Evolutionary conservation across 2,888 invertebrate species (phyloP).

Genomic region (Caradrina kadenii): DNA sequence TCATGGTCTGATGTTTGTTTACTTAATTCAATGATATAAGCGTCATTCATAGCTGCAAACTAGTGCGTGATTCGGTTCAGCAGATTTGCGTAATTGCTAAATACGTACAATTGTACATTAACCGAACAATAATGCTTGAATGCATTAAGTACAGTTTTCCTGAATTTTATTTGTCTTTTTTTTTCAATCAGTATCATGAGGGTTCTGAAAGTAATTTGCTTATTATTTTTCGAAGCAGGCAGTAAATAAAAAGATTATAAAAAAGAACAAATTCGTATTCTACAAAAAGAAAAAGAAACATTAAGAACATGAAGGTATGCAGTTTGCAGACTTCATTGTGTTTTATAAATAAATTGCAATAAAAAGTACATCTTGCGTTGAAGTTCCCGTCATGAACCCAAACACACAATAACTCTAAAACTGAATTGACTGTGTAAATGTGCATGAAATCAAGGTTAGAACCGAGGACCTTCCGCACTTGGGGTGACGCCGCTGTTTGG

Average conservation of each 20-base stretch:
- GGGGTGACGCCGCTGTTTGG: constrained; percentile 80
- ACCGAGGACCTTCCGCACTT: constrained; percentile 82
- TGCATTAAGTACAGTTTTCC: constrained; percentile 44
- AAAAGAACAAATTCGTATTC: neutral
- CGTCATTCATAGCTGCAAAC: constrained; percentile 41
- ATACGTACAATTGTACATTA: constrained; percentile 29
- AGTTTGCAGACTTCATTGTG: constrained; percentile 17
- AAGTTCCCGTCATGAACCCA: constrained; percentile 38
- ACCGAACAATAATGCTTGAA: constrained; percentile 25
- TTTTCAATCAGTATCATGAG: constrained; percentile 16
- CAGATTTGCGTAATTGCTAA: constrained; percentile 44
- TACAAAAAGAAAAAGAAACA: neutral
- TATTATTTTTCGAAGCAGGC: constrained; percentile 7
- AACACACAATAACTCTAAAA: constrained; percentile 56
- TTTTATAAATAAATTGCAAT: constrained; percentile 8
- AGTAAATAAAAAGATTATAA: neutral
- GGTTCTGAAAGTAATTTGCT: constrained; percentile 30
- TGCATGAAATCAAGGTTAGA: constrained; percentile 70
- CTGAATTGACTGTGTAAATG: constrained; percentile 66
- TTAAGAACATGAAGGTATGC: constrained; percentile 11
- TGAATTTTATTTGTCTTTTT: constrained; percentile 15
- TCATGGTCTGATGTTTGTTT: constrained; percentile 53
- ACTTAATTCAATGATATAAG: constrained; percentile 39
- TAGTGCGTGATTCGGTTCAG: constrained; percentile 52
- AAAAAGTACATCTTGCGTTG: constrained; percentile 18